These are phyloP conservation scores for Xiphophorus hellerii DNA, from an alignment of 2,113 vertebrate genomes.

Conservation along the genomic window DNA sequence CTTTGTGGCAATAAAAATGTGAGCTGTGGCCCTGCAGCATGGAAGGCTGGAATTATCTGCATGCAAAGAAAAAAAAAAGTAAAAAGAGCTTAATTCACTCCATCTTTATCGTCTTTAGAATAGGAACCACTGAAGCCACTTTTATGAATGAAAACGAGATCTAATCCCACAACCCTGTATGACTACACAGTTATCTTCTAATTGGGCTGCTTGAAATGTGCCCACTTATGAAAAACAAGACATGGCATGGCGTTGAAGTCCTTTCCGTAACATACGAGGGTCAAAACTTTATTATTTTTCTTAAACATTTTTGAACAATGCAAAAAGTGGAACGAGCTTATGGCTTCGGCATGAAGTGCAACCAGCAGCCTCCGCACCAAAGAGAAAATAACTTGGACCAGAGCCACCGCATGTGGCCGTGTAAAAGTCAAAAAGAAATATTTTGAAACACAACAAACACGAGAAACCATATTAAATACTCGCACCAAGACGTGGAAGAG, in stretches of 20 bases:
- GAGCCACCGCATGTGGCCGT: too few species aligned
- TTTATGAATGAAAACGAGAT: neutral
- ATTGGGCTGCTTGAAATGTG: too few species aligned
- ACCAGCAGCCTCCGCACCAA: neutral
- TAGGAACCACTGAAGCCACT: neutral
- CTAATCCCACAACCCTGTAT: neutral
- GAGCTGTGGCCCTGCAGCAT: neutral
- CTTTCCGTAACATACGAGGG: neutral
- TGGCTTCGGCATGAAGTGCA: neutral
- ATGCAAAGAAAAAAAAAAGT: neutral
- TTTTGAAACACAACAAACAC: too few species aligned
- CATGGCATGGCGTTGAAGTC: too few species aligned
- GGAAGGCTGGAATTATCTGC: neutral
- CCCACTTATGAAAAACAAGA: too few species aligned
- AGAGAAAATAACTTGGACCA: too few species aligned
- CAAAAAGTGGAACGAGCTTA: neutral
- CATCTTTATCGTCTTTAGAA: neutral
- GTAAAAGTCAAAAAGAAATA: too few species aligned
- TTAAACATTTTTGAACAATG: neutral
- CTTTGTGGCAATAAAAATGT: neutral
- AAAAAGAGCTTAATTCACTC: neutral
- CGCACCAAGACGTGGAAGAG: too few species aligned
- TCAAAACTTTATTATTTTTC: neutral
- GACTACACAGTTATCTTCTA: neutral
- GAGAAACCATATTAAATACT: too few species aligned